Percentiles rank a stretch among this genome's conserved stretches.
These are phyloP conservation scores for Sipha maydis DNA, from an alignment of 2,888 invertebrate genomes.

Conservation along the genomic window DNA sequence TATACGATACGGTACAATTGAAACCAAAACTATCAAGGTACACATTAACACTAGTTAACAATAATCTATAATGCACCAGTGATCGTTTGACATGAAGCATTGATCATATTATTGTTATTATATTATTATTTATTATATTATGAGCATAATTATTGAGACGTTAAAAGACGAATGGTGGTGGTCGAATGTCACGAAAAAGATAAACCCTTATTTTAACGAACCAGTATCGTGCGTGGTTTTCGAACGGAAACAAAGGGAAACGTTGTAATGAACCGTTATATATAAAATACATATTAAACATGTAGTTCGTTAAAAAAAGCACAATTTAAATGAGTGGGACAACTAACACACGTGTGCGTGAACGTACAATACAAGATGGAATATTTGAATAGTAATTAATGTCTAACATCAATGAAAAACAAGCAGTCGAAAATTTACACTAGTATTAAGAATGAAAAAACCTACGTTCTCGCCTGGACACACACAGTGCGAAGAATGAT, in stretches of 20 bases:
- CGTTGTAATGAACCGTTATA: background rate
- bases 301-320: background rate
- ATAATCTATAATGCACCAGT: background rate
- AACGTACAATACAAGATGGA: background rate
- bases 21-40: background rate
- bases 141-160: background rate
- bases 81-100: background rate
- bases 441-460: too few relatives aligned
- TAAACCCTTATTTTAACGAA: conserved; percentile 9
- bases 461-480: too few relatives aligned
- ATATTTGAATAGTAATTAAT: background rate
- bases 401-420: background rate
- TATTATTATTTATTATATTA: too few relatives aligned
- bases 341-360: background rate
- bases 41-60: background rate
- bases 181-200: background rate
- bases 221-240: conserved; percentile 8
- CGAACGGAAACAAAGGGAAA: conserved; percentile 22
- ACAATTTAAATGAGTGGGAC: background rate
- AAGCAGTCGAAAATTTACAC: too few relatives aligned
- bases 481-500: too few relatives aligned
- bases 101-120: too few relatives aligned
- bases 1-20: background rate
- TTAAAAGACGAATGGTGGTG: background rate
- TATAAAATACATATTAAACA: background rate